These are phyloP conservation scores for Acanthococcus lagerstroemiae DNA, from an alignment of 2,888 invertebrate genomes.

Conservation along the genomic window DNA sequence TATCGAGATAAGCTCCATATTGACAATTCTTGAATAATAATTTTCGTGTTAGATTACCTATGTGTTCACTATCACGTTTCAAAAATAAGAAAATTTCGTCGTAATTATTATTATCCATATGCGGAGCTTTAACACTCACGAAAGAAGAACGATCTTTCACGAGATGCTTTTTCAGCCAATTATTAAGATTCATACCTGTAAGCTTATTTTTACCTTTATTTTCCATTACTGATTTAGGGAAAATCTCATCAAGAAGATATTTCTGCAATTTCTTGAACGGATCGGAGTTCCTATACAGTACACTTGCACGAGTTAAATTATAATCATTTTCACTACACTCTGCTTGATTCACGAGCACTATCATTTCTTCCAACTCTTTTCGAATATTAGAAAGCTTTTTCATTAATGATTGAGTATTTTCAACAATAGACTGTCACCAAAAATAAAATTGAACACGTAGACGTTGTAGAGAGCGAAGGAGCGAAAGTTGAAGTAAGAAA, in stretches of 20 bases:
- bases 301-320: background rate
- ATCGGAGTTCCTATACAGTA: background rate
- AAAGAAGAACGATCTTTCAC: background rate
- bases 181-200: background rate
- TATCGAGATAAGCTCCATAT: background rate
- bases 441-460: background rate
- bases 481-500: background rate
- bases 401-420: background rate
- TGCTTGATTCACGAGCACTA: background rate
- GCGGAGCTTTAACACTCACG: background rate
- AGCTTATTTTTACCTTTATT: background rate
- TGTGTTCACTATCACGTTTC: background rate
- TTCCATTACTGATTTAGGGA: background rate
- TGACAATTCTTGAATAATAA: background rate
- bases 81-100: background rate
- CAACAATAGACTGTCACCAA: background rate
- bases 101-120: background rate
- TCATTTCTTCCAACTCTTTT: background rate
- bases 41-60: background rate
- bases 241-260: background rate
- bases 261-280: background rate
- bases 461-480: background rate
- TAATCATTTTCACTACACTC: background rate
- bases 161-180: background rate
- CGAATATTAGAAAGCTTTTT: background rate